Evolutionary conservation across 2,797 vertebrate species (phyloP).

Genomic region (Syndactyla subalaris): DNA sequence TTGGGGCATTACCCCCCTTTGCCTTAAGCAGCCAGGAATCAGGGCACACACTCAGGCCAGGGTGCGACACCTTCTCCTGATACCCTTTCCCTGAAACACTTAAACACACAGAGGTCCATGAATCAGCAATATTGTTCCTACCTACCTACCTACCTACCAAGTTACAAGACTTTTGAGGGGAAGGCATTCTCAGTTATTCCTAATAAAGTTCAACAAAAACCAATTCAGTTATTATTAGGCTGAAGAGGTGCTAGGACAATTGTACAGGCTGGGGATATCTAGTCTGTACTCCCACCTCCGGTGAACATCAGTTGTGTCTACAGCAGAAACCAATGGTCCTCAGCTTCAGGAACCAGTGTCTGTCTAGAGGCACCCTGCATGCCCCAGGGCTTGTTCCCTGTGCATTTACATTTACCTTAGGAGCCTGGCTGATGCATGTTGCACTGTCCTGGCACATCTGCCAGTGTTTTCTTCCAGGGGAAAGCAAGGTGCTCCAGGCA

Average conservation of each 20-base stretch:
- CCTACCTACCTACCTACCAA: background rate
- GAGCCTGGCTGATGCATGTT: background rate
- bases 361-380: background rate
- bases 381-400: background rate
- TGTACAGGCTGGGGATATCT: background rate
- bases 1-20: fast-evolving
- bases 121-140: background rate
- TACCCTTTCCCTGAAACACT: background rate
- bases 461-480: background rate
- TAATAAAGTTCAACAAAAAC: background rate
- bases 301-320: background rate
- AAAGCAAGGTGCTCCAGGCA: fast-evolving
- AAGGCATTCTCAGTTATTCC: background rate
- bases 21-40: fast-evolving
- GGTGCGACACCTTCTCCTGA: fast-evolving
- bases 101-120: background rate
- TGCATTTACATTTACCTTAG: background rate
- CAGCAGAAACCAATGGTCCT: background rate
- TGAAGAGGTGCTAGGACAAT: background rate
- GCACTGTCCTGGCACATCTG: background rate
- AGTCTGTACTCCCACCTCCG: background rate
- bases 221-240: background rate
- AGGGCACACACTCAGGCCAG: background rate
- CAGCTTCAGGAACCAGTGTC: background rate
- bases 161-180: background rate